Percentiles rank a stretch among this genome's conserved stretches.
These are phyloP conservation scores for Candidula unifasciata DNA, from an alignment of 2,888 invertebrate species.

Conservation along the genomic window DNA sequence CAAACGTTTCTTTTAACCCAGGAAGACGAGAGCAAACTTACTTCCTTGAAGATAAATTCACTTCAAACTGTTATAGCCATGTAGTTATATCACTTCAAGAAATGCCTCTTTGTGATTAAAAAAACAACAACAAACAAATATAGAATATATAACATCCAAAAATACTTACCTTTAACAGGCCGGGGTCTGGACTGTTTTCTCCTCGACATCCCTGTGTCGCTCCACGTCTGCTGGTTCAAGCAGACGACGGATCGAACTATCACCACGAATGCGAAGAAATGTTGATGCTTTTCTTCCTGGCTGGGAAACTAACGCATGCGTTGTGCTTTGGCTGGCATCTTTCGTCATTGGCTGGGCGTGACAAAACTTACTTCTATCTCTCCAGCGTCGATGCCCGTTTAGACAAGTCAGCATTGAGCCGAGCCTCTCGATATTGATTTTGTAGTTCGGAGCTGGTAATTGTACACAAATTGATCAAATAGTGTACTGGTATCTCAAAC, in stretches of 20 bases:
- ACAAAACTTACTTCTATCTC: slow-evolving; percentile 23
- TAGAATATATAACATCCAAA: background rate
- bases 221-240: background rate
- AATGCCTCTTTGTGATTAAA: background rate
- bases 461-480: too few species aligned
- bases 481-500: too few species aligned
- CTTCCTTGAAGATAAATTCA: too few species aligned
- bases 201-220: slow-evolving; percentile 17
- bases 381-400: background rate
- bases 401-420: slow-evolving; percentile 19
- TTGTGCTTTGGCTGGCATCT: slow-evolving; percentile 39
- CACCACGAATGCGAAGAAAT: slow-evolving; percentile 31
- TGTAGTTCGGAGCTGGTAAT: too few species aligned
- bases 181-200: slow-evolving; percentile 39
- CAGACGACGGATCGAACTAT: slow-evolving; percentile 34
- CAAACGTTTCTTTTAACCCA: too few species aligned
- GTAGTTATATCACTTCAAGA: background rate
- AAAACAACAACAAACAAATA: background rate
- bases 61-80: too few species aligned
- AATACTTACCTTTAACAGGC: slow-evolving; percentile 45
- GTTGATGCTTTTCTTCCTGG: slow-evolving; percentile 36
- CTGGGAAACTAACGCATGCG: slow-evolving; percentile 38
- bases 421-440: too few species aligned
- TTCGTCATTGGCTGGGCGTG: slow-evolving; percentile 43
- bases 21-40: too few species aligned